phyloP scores from a whole-genome alignment of 1,140 invertebrate genomes.

The Drosophila trapezifrons region DNA sequence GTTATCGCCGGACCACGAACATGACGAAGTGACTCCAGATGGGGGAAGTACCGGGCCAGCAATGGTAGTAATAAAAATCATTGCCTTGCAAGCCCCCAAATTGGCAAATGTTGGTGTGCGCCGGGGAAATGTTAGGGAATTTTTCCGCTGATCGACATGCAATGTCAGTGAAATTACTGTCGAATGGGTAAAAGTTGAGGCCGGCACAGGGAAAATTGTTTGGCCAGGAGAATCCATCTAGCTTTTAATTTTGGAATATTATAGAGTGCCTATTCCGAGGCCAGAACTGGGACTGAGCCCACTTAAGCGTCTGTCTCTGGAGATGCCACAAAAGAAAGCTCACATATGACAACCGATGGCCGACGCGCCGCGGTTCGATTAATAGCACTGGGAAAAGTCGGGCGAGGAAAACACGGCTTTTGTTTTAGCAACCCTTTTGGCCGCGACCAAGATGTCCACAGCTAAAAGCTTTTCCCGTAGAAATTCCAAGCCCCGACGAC shows the following conservation, averaged over 20 bases:
- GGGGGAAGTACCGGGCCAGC: conserved; percentile 11
- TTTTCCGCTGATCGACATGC: conserved; percentile 58
- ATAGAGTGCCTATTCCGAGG: too few relatives aligned
- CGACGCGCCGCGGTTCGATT: conserved; percentile 12
- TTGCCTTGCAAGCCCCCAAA: conserved; percentile 56
- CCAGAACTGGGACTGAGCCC: too few relatives aligned
- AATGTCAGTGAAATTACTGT: conserved; percentile 62
- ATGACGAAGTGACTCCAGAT: conserved; percentile 62
- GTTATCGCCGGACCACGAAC: conserved; percentile 38
- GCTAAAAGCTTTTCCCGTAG: conserved; percentile 69
- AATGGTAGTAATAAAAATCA: conserved; percentile 63
- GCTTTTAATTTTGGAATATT: too few relatives aligned
- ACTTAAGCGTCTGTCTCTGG: too few relatives aligned
- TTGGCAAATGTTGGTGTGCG: conserved; percentile 33
- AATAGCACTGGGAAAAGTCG: conserved; percentile 39
- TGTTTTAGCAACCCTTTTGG: conserved; percentile 62
- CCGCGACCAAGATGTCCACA: conserved; percentile 44
- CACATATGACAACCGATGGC: conserved; percentile 8
- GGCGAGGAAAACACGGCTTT: conserved; percentile 63
- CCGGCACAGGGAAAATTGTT: background rate
- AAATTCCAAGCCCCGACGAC: conserved; percentile 20
- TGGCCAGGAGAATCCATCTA: too few relatives aligned
- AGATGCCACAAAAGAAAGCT: conserved; percentile 46
- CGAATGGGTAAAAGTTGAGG: conserved; percentile 65
- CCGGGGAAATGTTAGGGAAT: background rate